Evolutionary conservation across 2,797 vertebrate genomes (phyloP), one percentile per base, ranked within the genome.

Genomic region (Austrolebias charrua): DNA sequence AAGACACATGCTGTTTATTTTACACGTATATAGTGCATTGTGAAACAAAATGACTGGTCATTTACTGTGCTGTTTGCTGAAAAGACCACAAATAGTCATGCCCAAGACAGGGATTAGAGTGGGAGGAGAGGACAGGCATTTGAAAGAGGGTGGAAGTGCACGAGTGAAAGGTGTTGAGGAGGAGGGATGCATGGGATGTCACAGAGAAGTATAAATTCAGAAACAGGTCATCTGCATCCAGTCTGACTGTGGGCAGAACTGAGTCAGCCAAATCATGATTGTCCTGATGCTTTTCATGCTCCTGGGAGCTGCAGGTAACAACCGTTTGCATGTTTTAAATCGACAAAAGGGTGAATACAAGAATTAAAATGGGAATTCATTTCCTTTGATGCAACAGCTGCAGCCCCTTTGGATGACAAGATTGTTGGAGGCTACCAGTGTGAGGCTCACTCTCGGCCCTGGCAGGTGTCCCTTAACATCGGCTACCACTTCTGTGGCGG

Each of bases 371-470:
- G 24, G 24, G 55, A 43, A 50, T 67, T 0, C 33, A 5, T 75
- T 62, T 50, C 12, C n/a, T 72, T 4, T 55, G 8, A 31, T 31
- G 43, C 45, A 15, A 63, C 81, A 91, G 91, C 75, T 65, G 84
- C 89, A 74, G 88, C 84, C 18, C 88, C 88, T 24, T 1, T 57
- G 52, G 85, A 90, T 54, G 86, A 91, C 40, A 91, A 72, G 75
- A 94, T 93, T 6, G 87, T 93, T 28, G 91, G 93, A 20, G 92
- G 92, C 10, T 84, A 82, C 6, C 42, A 86, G 62, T 91, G 91
- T 13, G 0, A 2, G 0, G 4, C 45, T 15, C 86, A 92, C 63
- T 82, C 85, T 20, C 76, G 88, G 63, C 90, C 91, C 38, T 92
- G 88, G 90, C 88, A 91, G 77, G 90, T 84, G 28, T 89, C 90